Conservation (phyloP, 1,140 invertebrate genomes). For the Papilio aristodemus region DNA sequence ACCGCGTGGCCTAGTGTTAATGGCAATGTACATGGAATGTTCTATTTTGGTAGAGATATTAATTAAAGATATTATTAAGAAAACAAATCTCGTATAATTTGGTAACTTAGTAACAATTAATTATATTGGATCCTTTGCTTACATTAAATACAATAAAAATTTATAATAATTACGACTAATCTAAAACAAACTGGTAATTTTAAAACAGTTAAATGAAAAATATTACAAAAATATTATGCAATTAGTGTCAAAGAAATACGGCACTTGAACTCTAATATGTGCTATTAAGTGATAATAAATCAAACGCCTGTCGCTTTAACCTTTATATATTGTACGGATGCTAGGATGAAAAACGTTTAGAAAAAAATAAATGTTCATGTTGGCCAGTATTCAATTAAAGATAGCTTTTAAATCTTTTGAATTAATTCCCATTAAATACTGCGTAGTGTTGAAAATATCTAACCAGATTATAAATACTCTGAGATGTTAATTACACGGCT, state of each 20-base stretch:
- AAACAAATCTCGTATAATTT: no score
- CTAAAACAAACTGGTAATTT: not conserved
- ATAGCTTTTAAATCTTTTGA: conserved; percentile 23
- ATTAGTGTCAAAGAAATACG: not conserved
- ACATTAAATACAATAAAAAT: no score
- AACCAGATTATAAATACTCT: conserved; percentile 21
- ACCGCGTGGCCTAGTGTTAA: no score
- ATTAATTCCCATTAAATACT: not conserved
- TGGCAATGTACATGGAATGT: no score
- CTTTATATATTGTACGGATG: not conserved
- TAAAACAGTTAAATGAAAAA: not conserved
- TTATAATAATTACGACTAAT: not conserved
- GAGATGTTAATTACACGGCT: conserved; percentile 21
- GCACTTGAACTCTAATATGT: not conserved
- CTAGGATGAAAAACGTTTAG: not conserved
- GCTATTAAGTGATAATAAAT: conserved; percentile 17
- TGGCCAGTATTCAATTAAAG: conserved; percentile 28
- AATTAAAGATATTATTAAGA: no score
- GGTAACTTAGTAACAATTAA: no score
- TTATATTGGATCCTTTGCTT: no score
- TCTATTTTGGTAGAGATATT: no score
- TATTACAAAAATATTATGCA: not conserved
- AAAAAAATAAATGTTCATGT: not conserved
- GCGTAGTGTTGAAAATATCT: conserved; percentile 16
- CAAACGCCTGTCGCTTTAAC: conserved; percentile 5